These are phyloP conservation scores for Drosophila macrospina DNA, from an alignment of 2,888 invertebrate genomes.

Conservation along the genomic window DNA sequence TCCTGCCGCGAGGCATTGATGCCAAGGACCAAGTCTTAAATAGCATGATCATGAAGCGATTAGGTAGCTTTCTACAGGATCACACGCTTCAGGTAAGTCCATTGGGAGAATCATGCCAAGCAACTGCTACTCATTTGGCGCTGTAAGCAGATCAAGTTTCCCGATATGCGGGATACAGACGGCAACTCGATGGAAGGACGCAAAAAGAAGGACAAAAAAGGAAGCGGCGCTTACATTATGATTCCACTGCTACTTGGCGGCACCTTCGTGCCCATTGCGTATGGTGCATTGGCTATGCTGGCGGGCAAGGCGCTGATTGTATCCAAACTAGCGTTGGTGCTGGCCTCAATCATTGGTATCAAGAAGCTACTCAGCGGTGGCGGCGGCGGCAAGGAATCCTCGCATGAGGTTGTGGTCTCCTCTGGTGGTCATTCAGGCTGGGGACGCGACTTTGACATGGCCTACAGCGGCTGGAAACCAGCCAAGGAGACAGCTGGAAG, in stretches of 20 bases:
- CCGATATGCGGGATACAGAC: conserved; percentile 87
- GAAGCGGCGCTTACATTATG: conserved; percentile 89
- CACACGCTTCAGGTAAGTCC: conserved; percentile 91
- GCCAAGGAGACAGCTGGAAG: conserved; percentile 69
- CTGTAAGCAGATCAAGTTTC: conserved; percentile 89
- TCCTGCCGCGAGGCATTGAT: conserved; percentile 90
- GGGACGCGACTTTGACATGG: conserved; percentile 89
- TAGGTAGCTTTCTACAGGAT: conserved; percentile 91
- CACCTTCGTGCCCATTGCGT: conserved; percentile 92
- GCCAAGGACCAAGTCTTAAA: conserved; percentile 91
- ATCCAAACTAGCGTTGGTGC: conserved; percentile 92
- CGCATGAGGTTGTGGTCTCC: conserved; percentile 90
- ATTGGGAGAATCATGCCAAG: not conserved
- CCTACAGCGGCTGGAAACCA: conserved; percentile 87
- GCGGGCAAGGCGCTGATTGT: conserved; percentile 95
- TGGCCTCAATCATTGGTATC: conserved; percentile 93
- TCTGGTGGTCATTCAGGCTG: conserved; percentile 90
- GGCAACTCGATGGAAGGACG: conserved; percentile 86
- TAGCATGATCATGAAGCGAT: conserved; percentile 90
- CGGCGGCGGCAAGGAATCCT: conserved; percentile 88
- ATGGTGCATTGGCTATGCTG: conserved; percentile 92
- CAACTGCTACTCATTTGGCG: not conserved
- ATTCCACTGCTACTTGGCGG: conserved; percentile 93
- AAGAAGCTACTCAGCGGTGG: conserved; percentile 92
- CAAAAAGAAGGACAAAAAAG: conserved; percentile 89